Conservation (phyloP, 2,113 vertebrate species). For the Tyrannus savana region DNA sequence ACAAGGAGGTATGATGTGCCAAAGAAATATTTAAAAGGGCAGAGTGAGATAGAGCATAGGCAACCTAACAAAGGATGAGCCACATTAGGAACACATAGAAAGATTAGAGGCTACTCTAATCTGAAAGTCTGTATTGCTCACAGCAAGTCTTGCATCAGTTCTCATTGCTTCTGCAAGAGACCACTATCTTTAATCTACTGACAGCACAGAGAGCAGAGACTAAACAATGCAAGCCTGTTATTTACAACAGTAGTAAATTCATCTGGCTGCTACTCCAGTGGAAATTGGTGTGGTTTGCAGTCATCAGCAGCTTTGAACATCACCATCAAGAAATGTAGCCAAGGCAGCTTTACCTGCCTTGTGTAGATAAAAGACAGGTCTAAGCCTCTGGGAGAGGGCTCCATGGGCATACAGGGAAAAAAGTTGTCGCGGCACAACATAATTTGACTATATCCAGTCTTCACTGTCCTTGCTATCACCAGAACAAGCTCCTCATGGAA, state of each 20-base stretch:
- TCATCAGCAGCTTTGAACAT: not conserved
- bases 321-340: not conserved
- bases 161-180: not conserved
- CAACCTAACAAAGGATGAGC: not conserved
- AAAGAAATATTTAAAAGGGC: not conserved
- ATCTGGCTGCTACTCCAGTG: not conserved
- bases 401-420: not conserved
- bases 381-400: not conserved
- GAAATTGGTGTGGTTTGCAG: not conserved
- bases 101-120: not conserved
- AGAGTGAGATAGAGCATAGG: not conserved
- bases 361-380: not conserved
- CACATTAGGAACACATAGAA: not conserved
- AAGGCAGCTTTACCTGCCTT: not conserved
- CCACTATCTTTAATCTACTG: not conserved
- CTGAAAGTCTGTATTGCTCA: not conserved
- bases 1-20: not conserved
- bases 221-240: conserved; percentile 4
- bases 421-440: not conserved
- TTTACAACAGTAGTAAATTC: conserved; percentile 39
- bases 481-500: not conserved
- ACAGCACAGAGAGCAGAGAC: conserved; percentile 10
- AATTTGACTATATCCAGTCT: not conserved
- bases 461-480: not conserved
- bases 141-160: conserved; percentile 7